Evolutionary conservation across 1,140 invertebrate species (phyloP).

Genomic region (Phenacoccus solenopsis): DNA sequence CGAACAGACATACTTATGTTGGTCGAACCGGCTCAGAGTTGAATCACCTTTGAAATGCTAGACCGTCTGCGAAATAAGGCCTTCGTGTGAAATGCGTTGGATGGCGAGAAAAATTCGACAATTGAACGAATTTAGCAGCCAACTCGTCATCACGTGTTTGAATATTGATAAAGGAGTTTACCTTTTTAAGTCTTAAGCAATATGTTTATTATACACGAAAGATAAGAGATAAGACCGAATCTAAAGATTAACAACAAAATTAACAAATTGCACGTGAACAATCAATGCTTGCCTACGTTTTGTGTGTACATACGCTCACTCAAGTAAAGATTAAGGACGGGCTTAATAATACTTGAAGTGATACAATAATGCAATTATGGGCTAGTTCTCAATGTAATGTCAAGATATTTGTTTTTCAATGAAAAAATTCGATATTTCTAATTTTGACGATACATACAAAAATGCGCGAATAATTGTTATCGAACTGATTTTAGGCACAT

Average conservation of each 20-base stretch:
- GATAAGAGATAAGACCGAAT: neutral
- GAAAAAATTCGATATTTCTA: too few species aligned
- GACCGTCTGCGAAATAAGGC: neutral
- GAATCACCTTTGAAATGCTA: neutral
- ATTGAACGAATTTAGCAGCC: neutral
- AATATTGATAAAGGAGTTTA: neutral
- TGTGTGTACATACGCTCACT: neutral
- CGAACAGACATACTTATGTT: neutral
- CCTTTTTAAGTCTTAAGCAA: neutral
- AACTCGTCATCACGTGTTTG: neutral
- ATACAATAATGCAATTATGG: too few species aligned
- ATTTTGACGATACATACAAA: too few species aligned
- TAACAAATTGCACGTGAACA: slow-evolving; percentile 1
- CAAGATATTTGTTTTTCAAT: too few species aligned
- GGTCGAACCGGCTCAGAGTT: too few species aligned
- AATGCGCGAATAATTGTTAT: too few species aligned
- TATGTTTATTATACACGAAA: neutral
- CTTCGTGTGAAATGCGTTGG: neutral
- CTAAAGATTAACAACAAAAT: neutral
- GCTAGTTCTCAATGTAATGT: too few species aligned
- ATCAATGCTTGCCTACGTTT: neutral
- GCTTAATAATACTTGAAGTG: too few species aligned
- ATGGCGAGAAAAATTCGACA: neutral
- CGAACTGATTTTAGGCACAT: too few species aligned
- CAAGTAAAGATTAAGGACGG: neutral